Evolutionary conservation across 2,797 vertebrate genomes (phyloP), one percentile per base, ranked within the genome.

Genomic region (Rhadinocentrus ornatus): DNA sequence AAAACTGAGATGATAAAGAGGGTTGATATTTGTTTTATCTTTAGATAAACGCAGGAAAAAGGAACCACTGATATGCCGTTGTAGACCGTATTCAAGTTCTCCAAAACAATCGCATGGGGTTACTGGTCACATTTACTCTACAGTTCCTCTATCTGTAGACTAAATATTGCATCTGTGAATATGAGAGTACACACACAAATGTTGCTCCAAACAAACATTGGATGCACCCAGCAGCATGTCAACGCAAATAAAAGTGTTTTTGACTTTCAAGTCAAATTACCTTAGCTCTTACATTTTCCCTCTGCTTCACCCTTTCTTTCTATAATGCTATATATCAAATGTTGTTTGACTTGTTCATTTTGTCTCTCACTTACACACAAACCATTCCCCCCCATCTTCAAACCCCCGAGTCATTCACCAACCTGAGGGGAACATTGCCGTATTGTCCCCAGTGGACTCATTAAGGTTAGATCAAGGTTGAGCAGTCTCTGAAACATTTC

Each of bases 401-500:
- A 68, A 64, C 73, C n/a, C 26, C 12, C 1, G 0, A 31, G 32
- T 66, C 24, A 10, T 71, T 63, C 18, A 39, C 73, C 82, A 67
- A 34, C 57, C 69, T 3, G 62, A 66, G 39, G 62, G 20, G 5
- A 52, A 37, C 55, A 0, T 11, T 8, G 24, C 56, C 2, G 27
- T 11, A 2, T 29, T 16, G 65, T 89, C 82, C 75, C 82, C 35
- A 0, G 70, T 76, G 78, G 72, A 63, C 86, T 92, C 85, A 82
- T 87, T 89, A 91, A 88, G 85, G 84, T 90, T 67, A 77, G 65
- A 84, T 87, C 84, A 92, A 88, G 88, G 86, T 91, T 55, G 35
- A 76, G 63, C 55, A 3, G 80, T 64, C 27, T 73, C 67, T 10
- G 62, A 81, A 72, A 81, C 66, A 37, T 78, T 84, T 50, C n/a